Evolutionary conservation across 2,888 invertebrate genomes (phyloP).

Genomic region (Eucera pruinosa): DNA sequence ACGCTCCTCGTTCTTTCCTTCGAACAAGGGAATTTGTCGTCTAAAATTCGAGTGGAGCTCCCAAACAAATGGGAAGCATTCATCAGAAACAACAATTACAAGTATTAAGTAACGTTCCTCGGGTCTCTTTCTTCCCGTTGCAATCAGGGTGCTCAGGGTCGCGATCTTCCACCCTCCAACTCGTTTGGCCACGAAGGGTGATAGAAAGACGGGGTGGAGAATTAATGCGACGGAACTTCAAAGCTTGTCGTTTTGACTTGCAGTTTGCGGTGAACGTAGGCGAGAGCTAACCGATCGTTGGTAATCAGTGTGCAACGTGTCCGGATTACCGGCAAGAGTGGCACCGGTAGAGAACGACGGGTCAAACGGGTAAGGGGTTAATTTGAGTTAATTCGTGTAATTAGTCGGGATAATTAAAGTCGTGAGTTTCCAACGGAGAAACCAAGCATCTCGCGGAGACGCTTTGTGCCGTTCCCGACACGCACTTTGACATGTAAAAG

Average conservation of each 20-base stretch:
- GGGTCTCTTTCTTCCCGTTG: background rate
- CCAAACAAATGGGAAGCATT: constrained; percentile 34
- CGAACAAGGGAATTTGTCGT: too few relatives aligned
- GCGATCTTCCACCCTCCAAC: constrained; percentile 20
- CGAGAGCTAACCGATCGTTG: constrained; percentile 63
- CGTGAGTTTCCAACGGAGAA: constrained; percentile 67
- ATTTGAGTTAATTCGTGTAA: constrained; percentile 81
- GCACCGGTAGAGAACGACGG: constrained; percentile 51
- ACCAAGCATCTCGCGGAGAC: constrained; percentile 50
- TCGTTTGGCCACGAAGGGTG: constrained; percentile 12
- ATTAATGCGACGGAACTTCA: constrained; percentile 67
- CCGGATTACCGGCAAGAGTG: constrained; percentile 64
- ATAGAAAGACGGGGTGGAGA: constrained; percentile 35
- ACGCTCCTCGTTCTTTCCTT: background rate
- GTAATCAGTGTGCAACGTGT: constrained; percentile 66
- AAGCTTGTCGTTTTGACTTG: constrained; percentile 66
- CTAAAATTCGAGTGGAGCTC: constrained; percentile 14
- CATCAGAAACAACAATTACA: constrained; percentile 43
- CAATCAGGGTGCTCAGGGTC: constrained; percentile 22
- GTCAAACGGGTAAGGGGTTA: constrained; percentile 77
- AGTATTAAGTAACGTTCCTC: constrained; percentile 43
- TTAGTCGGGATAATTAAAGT: constrained; percentile 81
- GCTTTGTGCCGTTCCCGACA: constrained; percentile 41
- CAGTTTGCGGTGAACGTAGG: constrained; percentile 56
- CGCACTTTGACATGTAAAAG: constrained; percentile 56